Base-by-base conservation (phyloP, 2,888 invertebrate genomes). In the Pandemis heparana region DNA sequence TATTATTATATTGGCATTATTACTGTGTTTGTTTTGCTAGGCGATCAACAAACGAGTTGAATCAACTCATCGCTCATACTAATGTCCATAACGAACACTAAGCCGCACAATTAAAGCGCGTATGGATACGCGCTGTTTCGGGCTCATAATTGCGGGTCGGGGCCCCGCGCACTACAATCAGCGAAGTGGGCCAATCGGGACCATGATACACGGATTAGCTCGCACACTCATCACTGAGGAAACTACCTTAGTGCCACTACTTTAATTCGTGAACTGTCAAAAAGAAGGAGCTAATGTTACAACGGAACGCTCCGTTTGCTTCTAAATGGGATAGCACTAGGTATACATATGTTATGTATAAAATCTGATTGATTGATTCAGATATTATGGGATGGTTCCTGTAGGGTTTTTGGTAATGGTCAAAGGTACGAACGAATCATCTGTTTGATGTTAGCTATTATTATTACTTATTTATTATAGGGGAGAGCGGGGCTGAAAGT, bases 141-240 rank as follows among this genome's bases (percentile, higher is more conserved):
- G 90, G 79, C 84, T 78, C 85, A 81, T 91, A 92, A 93, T 92
- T 92, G 85, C 85, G 84, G 91, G 92, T 92, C 91, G 89, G 81
- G 91, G 83, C 90, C 88, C 82, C 83, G 70, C 77, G 89, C 92
- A 87, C 82, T 85, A 79, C 80, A 83, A 87, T 91, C 82, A 77
- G 76, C 74, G 75, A 85, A 81, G 79, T 83, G 82, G 85, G 71
- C 76, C 76, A 78, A 69, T 76, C 70, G 70, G 69, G 71, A 73
- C 65, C 65, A 56, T 56, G 76, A 39, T 48, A 59, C 59, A 41
- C 59, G 69, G 74, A 74, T 74, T 70, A 74, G 60, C 59, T 9
- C 16, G 73, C 67, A 59, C 71, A 71, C 66, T 73, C 72, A 63
- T 73, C 53, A 56, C 63, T 32, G 23, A 48, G 65, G 65, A 51